These are phyloP conservation scores for Acleris holmiana DNA, from an alignment of 2,888 invertebrate genomes.

Conservation along the genomic window DNA sequence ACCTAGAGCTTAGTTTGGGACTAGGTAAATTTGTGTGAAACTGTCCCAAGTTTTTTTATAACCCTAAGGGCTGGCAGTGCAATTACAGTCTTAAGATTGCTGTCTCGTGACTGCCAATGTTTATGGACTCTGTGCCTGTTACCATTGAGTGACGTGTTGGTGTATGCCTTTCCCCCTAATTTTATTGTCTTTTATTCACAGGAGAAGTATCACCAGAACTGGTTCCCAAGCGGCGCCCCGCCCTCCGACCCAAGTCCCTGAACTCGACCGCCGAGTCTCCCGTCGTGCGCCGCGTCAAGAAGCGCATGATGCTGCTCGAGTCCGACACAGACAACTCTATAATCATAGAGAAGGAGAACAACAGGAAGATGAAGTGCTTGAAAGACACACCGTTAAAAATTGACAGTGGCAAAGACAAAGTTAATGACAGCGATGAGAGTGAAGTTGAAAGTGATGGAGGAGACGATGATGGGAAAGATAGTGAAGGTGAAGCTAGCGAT, in stretches of 20 bases:
- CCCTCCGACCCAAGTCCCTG: constrained; percentile 46
- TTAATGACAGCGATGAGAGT: constrained; percentile 37
- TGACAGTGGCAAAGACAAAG: constrained; percentile 39
- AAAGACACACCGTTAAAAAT: constrained; percentile 72
- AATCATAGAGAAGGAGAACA: constrained; percentile 62
- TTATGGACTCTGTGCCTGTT: too few species aligned
- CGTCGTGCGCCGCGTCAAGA: constrained; percentile 60
- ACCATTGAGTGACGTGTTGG: too few species aligned
- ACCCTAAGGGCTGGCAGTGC: too few species aligned
- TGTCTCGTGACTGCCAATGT: too few species aligned
- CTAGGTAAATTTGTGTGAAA: too few species aligned
- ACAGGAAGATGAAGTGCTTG: constrained; percentile 62
- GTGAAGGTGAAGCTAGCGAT: constrained; percentile 26
- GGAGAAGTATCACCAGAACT: constrained; percentile 70
- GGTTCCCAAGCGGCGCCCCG: constrained; percentile 59
- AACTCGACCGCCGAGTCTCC: constrained; percentile 53
- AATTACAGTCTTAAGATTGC: too few species aligned
- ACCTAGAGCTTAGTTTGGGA: too few species aligned
- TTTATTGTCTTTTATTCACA: constrained; percentile 25
- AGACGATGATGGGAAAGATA: constrained; percentile 30
- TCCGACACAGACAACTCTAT: constrained; percentile 77
- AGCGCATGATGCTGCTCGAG: constrained; percentile 66
- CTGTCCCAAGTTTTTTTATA: too few species aligned
- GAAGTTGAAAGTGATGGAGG: constrained; percentile 32
- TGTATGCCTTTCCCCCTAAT: too few species aligned